Conservation (phyloP, 2,113 vertebrate species). For the Seriola quinqueradiata region DNA sequence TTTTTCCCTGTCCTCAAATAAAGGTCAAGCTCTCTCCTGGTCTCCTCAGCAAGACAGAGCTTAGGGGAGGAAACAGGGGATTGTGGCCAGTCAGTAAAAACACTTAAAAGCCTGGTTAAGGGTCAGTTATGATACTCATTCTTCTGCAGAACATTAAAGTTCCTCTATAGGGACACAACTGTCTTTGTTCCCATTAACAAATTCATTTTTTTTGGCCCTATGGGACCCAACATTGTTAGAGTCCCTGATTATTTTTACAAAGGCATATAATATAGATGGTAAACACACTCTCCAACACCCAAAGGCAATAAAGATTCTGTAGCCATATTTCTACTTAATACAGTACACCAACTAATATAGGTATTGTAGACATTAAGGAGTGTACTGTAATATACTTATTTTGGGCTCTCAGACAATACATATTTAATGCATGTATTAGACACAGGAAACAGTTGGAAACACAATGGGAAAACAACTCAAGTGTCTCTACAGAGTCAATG, state of each 20-base stretch:
- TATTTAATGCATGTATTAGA: not conserved
- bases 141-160: conserved; percentile 5
- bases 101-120: not conserved
- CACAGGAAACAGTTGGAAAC: not conserved
- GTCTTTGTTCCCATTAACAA: conserved; percentile 3
- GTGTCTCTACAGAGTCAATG: not conserved
- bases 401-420: not conserved
- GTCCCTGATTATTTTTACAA: no score
- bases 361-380: not conserved
- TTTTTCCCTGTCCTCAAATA: conserved; percentile 28
- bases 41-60: not conserved
- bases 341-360: no score
- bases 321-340: no score
- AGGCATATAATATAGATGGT: no score
- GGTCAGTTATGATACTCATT: no score
- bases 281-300: no score
- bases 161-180: conserved; percentile 8
- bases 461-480: not conserved
- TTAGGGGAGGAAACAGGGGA: not conserved
- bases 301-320: no score
- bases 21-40: conserved; percentile 43
- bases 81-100: not conserved
- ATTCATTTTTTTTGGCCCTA: no score
- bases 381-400: not conserved
- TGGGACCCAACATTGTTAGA: no score